Evolutionary conservation across 2,888 invertebrate species (phyloP).

Genomic region (Cephonodes hylas): DNA sequence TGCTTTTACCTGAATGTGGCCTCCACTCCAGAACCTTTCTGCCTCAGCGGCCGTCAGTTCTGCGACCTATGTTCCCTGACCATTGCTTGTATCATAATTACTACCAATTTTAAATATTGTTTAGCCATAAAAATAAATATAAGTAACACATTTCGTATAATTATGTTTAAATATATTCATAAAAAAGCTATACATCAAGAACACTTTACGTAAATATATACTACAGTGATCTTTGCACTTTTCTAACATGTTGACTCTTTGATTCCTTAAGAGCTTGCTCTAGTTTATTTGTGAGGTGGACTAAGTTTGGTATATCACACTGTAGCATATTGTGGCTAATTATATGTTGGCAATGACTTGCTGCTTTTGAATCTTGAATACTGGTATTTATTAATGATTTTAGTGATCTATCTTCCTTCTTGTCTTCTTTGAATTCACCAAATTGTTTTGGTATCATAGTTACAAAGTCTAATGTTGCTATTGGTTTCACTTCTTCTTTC

Average conservation of each 20-base stretch:
- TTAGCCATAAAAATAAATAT: too few relatives aligned
- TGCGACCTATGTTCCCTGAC: too few relatives aligned
- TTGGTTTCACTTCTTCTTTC: slow-evolving; percentile 58
- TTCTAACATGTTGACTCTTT: slow-evolving; percentile 79
- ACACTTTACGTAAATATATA: neutral
- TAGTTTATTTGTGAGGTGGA: slow-evolving; percentile 75
- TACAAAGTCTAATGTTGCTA: slow-evolving; percentile 65
- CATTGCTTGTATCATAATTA: too few relatives aligned
- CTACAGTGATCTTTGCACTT: slow-evolving; percentile 74
- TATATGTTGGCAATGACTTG: slow-evolving; percentile 69
- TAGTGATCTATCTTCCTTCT: slow-evolving; percentile 14
- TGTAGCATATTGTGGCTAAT: slow-evolving; percentile 68
- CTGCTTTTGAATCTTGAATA: slow-evolving; percentile 64
- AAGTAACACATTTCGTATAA: too few relatives aligned
- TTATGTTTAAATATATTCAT: neutral
- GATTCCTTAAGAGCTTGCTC: slow-evolving; percentile 81
- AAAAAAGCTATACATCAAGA: neutral
- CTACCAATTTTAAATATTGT: too few relatives aligned
- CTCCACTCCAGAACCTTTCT: too few relatives aligned
- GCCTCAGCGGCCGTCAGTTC: too few relatives aligned
- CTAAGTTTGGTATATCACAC: slow-evolving; percentile 79
- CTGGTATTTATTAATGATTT: slow-evolving; percentile 41
- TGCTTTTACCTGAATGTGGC: too few relatives aligned
- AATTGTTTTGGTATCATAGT: slow-evolving; percentile 58
- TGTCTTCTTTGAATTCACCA: slow-evolving; percentile 38